phyloP scores from a whole-genome alignment of 1,140 invertebrate species.

The Eupeodes corollae region DNA sequence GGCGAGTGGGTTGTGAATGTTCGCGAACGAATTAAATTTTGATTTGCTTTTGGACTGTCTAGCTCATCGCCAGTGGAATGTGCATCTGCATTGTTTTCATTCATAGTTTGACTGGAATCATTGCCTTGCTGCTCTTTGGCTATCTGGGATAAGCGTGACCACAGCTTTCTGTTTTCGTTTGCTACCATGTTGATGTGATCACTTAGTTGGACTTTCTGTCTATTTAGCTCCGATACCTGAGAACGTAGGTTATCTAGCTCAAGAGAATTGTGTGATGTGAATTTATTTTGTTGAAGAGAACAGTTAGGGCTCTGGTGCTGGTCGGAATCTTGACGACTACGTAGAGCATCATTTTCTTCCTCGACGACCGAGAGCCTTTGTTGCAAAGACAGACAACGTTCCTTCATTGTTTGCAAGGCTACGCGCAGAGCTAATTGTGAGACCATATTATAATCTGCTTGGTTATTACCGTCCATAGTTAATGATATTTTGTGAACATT shows the following conservation, averaged over 20 bases:
- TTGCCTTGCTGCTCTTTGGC: slow-evolving; percentile 43
- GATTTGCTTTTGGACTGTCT: slow-evolving; percentile 9
- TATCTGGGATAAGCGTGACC: slow-evolving; percentile 56
- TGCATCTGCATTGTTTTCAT: background rate
- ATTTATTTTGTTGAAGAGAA: slow-evolving; percentile 12
- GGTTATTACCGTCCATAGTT: too few relatives aligned
- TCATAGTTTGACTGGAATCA: background rate
- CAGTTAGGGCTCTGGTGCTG: slow-evolving; percentile 1
- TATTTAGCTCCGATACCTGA: slow-evolving; percentile 53
- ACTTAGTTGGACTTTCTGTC: slow-evolving; percentile 60
- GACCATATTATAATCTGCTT: background rate
- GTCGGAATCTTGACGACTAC: slow-evolving; percentile 26
- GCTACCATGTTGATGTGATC: slow-evolving; percentile 68
- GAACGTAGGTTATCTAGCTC: slow-evolving; percentile 41
- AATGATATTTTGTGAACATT: too few relatives aligned
- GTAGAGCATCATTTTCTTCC: slow-evolving; percentile 58
- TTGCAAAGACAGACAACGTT: slow-evolving; percentile 62
- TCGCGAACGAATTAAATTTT: slow-evolving; percentile 44
- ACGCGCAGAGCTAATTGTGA: slow-evolving; percentile 50
- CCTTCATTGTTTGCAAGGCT: slow-evolving; percentile 66
- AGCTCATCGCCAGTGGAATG: slow-evolving; percentile 1
- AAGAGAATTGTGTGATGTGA: slow-evolving; percentile 25
- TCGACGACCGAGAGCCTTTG: slow-evolving; percentile 53
- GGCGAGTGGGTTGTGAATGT: slow-evolving; percentile 50
- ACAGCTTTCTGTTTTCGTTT: slow-evolving; percentile 64